Base-by-base conservation (phyloP, 2,797 vertebrate species). In the Denticeps clupeoides region DNA sequence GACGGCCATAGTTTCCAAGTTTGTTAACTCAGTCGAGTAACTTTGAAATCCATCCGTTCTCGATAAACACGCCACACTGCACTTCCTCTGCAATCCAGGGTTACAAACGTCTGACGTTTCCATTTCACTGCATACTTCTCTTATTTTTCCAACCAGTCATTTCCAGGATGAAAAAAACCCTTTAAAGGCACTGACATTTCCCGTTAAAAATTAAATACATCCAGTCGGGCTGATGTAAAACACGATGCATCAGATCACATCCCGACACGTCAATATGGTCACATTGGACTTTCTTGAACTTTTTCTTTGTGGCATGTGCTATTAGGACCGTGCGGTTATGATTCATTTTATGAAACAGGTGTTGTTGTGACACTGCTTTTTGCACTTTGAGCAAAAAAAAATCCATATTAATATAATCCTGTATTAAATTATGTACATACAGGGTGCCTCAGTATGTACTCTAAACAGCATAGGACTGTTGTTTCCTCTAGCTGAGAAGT, bases 1-100 rank as follows among this genome's bases (percentile, higher is more conserved):
- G 60, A 45, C 19, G 42, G 23, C 64, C 55, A 63, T 53, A 65
- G 41, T 72, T 69, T 76, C 54, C 63, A 59, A 54, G 21, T 60
- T 65, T 68, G 56, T 63, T 56, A 64, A 65, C 59, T 45, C 54
- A 51, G 40, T 56, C 48, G 54, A 61, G 55, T 61, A 61, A 63
- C 55, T 62, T 65, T 63, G 51, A 65, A 53, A 47, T 16, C 25
- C 18, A 22, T 54, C 53, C 50, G 55, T 45, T 55, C 43, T 47
- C 10, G 55, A 67, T 68, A 65, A 61, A 49, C 67, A 41, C 51
- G 52, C 47, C 51, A 46, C 24, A 54, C 56, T 63, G 68, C 52
- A 48, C 53, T 49, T 57, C 28, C 42, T 22, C 24, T 24, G 35
- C 11, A 7, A 16, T 27, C 35, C 12, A 31, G 6, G 31, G 5